Conservation (phyloP, 23 tunicate genomes). For the Diplosoma virens region DNA sequence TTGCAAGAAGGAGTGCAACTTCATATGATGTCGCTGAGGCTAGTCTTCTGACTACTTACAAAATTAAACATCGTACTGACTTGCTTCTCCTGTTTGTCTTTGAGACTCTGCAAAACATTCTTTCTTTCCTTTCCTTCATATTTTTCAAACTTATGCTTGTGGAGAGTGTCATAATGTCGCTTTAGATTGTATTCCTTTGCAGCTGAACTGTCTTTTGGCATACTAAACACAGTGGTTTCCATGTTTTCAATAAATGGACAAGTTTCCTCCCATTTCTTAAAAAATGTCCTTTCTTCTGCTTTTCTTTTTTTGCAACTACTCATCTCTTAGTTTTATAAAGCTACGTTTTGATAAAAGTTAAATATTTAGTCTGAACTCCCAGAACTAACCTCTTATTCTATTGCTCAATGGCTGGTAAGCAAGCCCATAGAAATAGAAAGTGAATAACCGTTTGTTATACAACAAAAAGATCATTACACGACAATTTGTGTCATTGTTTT, state of each 20-base stretch:
- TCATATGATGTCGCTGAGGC: constrained; percentile 26
- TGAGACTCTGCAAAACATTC: not conserved
- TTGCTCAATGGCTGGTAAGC: too few relatives aligned
- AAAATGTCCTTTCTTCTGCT: constrained; percentile 8
- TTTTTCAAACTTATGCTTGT: constrained; percentile 16
- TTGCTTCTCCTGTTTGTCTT: constrained; percentile 19
- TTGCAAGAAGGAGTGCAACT: constrained; percentile 22
- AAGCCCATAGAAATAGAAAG: too few relatives aligned
- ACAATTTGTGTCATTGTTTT: too few relatives aligned
- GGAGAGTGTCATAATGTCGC: constrained; percentile 17
- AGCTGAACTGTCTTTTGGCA: constrained; percentile 20
- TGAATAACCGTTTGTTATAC: too few relatives aligned
- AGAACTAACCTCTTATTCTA: too few relatives aligned
- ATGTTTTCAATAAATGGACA: constrained; percentile 5
- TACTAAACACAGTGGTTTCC: constrained; percentile 25
- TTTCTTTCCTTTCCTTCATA: constrained; percentile 7
- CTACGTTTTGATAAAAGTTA: too few relatives aligned
- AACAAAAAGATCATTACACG: too few relatives aligned
- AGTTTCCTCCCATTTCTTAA: constrained; percentile 20
- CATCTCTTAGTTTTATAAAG: constrained; percentile 4
- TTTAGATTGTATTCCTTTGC: constrained; percentile 22
- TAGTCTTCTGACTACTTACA: constrained; percentile 1
- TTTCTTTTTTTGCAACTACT: constrained; percentile 12
- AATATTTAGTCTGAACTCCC: too few relatives aligned
- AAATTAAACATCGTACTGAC: constrained; percentile 13